A percentile compares a stretch with the other conserved stretches of the same genome.
phyloP scores from a whole-genome alignment of 2,888 invertebrate species.

The Pollenia amentaria region DNA sequence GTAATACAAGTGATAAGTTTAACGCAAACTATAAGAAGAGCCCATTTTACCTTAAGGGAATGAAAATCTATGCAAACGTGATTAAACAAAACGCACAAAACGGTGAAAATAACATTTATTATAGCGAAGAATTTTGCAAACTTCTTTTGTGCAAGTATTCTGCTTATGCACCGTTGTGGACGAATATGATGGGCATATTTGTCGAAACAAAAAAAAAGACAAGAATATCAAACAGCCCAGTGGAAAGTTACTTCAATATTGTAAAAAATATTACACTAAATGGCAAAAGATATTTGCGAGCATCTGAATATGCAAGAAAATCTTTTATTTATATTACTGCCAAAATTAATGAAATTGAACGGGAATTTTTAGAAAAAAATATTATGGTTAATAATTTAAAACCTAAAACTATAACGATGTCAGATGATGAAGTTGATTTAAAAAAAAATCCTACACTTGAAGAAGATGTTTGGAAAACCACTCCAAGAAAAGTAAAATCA shows the following conservation, averaged over 20 bases:
- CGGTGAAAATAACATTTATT: constrained; percentile 8
- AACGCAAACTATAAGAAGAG: constrained; percentile 5
- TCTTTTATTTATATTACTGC: constrained; percentile 16
- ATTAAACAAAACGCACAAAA: background rate
- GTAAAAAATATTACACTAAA: constrained; percentile 4
- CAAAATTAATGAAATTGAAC: constrained; percentile 20
- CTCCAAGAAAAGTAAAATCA: constrained; percentile 4
- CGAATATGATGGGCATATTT: constrained; percentile 19
- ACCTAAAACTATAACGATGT: too few relatives aligned
- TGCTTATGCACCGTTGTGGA: constrained; percentile 11
- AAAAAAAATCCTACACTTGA: background rate
- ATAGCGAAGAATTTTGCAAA: constrained; percentile 7
- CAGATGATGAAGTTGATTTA: too few relatives aligned
- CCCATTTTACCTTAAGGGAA: background rate
- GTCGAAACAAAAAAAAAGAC: background rate
- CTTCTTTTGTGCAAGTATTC: too few relatives aligned
- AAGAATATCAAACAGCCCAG: constrained; percentile 11
- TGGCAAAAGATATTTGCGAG: background rate
- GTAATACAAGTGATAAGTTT: background rate
- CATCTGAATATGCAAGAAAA: constrained; percentile 15
- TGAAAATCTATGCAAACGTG: background rate
- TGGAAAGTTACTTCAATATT: constrained; percentile 19
- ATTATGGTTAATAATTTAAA: background rate
- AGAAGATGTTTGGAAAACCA: constrained; percentile 35
- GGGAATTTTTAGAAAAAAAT: background rate